Base-by-base conservation (phyloP, 2,888 invertebrate species). In the Drosophila mimetica region DNA sequence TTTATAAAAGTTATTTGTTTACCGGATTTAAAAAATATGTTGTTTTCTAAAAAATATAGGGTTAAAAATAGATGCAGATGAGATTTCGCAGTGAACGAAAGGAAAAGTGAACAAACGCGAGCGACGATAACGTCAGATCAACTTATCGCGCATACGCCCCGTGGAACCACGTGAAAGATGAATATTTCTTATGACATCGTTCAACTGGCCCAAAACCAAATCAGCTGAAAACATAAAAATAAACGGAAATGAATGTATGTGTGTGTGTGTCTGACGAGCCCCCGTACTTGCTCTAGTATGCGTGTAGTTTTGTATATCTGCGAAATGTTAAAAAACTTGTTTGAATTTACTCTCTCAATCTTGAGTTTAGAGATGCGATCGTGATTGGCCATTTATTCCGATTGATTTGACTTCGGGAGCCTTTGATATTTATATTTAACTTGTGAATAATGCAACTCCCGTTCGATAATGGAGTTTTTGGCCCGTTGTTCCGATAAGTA, bases 251-350 rank as follows among this genome's bases (percentile, higher is more conserved):
- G 2, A 39, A 18, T 46, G 32, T 36, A 9, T 28, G 14, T 36
- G n/a, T 50, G 37, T 60, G 50, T 48, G 50, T 42, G 53, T 46
- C 36, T 36, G 70, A 69, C 70, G 70, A 71, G 70, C 70, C 70
- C 70, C 67, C 61, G 9, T 34, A 66, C 46, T 20, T 7, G 8
- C 22, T 3, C 9, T 9, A 3, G 8, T 39, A 6, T 14, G 18
- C 8, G 39, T 34, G 1, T 8, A 42, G 2, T n/a, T 28, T 44
- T 18, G 18, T 11, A 11, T 42, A 16, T 32, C 18, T 39, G 52
- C n/a, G 39, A 22, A 22, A 16, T 54, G 42, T 41, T 11, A 2
- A 28, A 46, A 25, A 64, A 65, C 44, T 11, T 5, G 64, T 54
- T 64, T 65, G 11, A 18, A 2, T 22, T 39, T n/a, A 4, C 20